Percentiles rank a stretch among this genome's conserved stretches.
These are phyloP conservation scores for Todiramphus chloris DNA, from an alignment of 2,113 vertebrate species.

Conservation along the genomic window DNA sequence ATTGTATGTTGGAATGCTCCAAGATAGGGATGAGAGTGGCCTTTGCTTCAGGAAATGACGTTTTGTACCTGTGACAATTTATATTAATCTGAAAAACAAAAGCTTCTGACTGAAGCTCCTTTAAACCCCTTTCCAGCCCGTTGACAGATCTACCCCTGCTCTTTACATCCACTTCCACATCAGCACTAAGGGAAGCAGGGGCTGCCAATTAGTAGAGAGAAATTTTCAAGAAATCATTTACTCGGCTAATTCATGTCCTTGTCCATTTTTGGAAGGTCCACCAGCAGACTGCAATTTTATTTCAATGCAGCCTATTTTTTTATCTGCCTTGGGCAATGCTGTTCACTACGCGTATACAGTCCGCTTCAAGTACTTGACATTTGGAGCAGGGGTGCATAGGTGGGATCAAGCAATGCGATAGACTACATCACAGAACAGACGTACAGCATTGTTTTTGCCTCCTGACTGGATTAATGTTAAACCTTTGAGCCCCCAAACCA, in stretches of 20 bases:
- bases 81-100: slow-evolving; percentile 38
- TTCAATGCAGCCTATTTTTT: background rate
- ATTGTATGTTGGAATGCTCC: slow-evolving; percentile 4
- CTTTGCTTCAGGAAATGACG: slow-evolving; percentile 42
- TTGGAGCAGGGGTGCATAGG: background rate
- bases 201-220: background rate
- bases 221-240: slow-evolving; percentile 1
- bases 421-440: background rate
- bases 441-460: background rate
- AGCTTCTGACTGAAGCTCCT: slow-evolving; percentile 10
- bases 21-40: slow-evolving; percentile 9
- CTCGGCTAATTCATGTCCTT: background rate
- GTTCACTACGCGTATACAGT: background rate
- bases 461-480: background rate
- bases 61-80: slow-evolving; percentile 22
- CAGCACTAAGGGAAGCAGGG: background rate
- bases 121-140: background rate
- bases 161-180: background rate
- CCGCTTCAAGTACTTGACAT: background rate
- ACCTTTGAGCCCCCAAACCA: background rate
- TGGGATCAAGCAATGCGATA: background rate
- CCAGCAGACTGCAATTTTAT: background rate
- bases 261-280: background rate
- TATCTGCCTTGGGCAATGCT: background rate
- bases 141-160: background rate